phyloP scores from a whole-genome alignment of 1,140 invertebrate species.

The Drosophila funebris region DNA sequence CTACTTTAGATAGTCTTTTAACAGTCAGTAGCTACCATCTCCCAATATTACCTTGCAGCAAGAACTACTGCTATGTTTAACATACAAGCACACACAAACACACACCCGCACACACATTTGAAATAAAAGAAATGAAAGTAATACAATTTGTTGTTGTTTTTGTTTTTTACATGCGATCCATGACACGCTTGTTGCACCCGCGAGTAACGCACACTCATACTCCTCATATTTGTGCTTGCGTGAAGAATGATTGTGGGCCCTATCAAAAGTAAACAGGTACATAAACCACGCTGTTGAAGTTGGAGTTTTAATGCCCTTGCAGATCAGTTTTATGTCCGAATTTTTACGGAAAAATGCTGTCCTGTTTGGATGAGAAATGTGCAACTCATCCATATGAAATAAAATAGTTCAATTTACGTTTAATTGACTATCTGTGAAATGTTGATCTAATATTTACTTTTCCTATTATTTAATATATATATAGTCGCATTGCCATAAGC shows the following conservation, averaged over 20 bases:
- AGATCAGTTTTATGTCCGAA: neutral
- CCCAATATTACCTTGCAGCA: constrained; percentile 21
- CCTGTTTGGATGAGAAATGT: too few species aligned
- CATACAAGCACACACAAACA: neutral
- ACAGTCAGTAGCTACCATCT: constrained; percentile 41
- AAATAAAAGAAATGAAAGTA: constrained; percentile 18
- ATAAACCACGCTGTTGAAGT: neutral
- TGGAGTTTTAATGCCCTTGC: neutral
- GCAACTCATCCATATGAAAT: too few species aligned
- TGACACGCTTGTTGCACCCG: constrained; percentile 10
- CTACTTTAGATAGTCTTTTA: constrained; percentile 34
- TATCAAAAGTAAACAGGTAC: neutral
- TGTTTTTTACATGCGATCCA: neutral
- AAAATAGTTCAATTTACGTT: too few species aligned
- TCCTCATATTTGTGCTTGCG: constrained; percentile 5
- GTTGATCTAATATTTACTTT: too few species aligned
- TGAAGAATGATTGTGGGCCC: neutral
- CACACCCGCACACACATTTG: neutral
- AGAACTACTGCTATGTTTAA: constrained; percentile 8
- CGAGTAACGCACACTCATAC: neutral
- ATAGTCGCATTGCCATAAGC: too few species aligned
- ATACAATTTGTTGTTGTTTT: constrained; percentile 5
- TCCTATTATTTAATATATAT: too few species aligned
- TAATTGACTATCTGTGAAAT: too few species aligned
- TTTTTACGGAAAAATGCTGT: neutral